phyloP scores from a whole-genome alignment of 2,113 vertebrate species.

The Chunga burmeisteri region DNA sequence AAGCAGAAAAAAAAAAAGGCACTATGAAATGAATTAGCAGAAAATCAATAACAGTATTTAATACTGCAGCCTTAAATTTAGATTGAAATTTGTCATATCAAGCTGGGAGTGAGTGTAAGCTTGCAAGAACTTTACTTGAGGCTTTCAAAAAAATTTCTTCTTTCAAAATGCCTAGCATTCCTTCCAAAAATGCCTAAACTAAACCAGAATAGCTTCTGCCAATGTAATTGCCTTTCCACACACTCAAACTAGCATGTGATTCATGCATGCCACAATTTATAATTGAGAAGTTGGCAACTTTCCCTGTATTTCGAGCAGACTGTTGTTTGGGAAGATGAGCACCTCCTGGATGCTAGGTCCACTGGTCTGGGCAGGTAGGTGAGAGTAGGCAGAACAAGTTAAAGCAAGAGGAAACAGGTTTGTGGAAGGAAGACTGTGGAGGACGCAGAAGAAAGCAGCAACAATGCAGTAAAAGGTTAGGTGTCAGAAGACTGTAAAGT shows the following conservation, averaged over 20 bases:
- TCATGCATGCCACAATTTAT: fast-evolving
- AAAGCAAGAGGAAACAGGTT: background rate
- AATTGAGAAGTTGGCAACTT: fast-evolving
- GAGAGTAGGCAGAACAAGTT: background rate
- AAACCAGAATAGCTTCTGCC: background rate
- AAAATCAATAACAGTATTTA: background rate
- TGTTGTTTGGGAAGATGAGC: background rate
- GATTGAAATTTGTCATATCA: background rate
- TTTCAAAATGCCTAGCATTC: background rate
- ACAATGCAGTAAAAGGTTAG: background rate
- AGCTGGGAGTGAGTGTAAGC: background rate
- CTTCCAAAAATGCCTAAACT: background rate
- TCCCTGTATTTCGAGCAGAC: background rate
- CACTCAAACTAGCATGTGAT: fast-evolving
- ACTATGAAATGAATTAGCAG: background rate
- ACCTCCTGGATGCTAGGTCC: background rate
- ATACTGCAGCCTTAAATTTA: background rate
- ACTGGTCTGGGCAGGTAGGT: background rate
- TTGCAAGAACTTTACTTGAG: background rate
- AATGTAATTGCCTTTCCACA: background rate
- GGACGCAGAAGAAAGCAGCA: background rate
- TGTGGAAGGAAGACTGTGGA: background rate
- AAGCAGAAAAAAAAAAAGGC: background rate
- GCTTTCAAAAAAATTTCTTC: background rate
- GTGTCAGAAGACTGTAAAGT: background rate